Conservation (phyloP, 2,797 vertebrate species). For the Natrix natrix region DNA sequence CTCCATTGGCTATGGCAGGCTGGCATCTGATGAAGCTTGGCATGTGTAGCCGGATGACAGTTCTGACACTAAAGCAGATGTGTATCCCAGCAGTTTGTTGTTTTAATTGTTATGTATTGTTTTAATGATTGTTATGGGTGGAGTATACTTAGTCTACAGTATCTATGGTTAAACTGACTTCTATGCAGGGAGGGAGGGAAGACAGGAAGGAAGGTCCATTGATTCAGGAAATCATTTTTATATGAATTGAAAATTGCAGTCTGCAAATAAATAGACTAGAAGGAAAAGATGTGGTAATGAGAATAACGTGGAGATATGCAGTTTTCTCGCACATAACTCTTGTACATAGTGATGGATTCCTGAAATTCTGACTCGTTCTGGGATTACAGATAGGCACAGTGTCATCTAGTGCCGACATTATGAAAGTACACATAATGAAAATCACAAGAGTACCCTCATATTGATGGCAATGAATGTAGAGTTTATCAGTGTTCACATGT, state of each 20-base stretch:
- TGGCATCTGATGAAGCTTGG: not conserved
- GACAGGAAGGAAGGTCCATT: not conserved
- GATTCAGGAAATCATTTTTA: slow-evolving; percentile 4
- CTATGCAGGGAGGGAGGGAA: not conserved
- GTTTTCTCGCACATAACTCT: slow-evolving; percentile 51
- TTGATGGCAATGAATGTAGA: not conserved
- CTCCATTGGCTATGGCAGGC: not conserved
- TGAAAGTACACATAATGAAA: slow-evolving; percentile 3
- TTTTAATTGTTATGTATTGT: not conserved
- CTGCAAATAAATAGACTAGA: slow-evolving; percentile 31
- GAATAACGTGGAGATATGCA: slow-evolving; percentile 43
- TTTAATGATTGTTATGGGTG: not conserved
- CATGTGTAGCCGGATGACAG: not conserved
- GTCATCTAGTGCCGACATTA: slow-evolving; percentile 63
- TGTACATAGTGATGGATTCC: slow-evolving; percentile 40
- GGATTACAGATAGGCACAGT: slow-evolving; percentile 59
- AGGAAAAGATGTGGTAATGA: slow-evolving; percentile 38
- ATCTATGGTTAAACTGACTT: not conserved
- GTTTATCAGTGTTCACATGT: too few relatives aligned
- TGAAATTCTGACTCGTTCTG: slow-evolving; percentile 4
- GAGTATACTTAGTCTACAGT: not conserved
- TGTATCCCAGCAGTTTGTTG: not conserved
- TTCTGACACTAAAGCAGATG: not conserved
- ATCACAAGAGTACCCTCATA: not conserved
- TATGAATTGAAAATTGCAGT: not conserved